Evolutionary conservation across 2,797 vertebrate genomes (phyloP), one percentile per base, ranked within the genome.

Genomic region (Myioborus miniatus): DNA sequence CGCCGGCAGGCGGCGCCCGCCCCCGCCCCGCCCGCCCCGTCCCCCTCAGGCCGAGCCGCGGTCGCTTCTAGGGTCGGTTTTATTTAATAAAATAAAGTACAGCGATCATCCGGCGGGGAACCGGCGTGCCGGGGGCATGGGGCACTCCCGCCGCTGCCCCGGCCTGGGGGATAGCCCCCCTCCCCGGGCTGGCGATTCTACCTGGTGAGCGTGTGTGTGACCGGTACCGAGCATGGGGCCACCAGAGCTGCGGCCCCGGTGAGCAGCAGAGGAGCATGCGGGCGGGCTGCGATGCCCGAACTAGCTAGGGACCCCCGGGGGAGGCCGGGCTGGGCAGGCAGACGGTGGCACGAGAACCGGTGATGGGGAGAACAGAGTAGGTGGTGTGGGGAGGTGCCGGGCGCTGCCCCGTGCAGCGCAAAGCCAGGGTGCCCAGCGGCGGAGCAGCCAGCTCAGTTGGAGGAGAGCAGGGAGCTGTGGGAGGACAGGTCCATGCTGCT

Each of bases 401-500:
- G 83, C 8, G 47, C 87, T 44, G 94, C 77, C 78, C 81, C 4
- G 29, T 8, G 62, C 67, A n/a, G 79, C 36, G 19, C 13, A 1
- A 53, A 83, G 76, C 83, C 6, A 56, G 26, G 41, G 53, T 10
- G 77, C n/a, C 30, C 27, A 14, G 70, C 70, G 29, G 65, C 32
- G 2, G 68, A 60, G 67, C 8, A 8, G 62, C 34, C 52, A 9
- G 53, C 30, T 97, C 97, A 94, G 37, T 93, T 96, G 94, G 97
- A 97, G 81, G 97, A 97, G 83, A 98, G 94, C 72, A 95, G 87
- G 55, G 90, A 98, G 97, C 99, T 99, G 95, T 98, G 98, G 47
- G 98, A 98, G 94, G 98, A 99, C 63, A 99, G 98, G 83, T 99
- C 98, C 97, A 98, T 97, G 21, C 98, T 99, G 98, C 99, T 99